phyloP scores from a whole-genome alignment of 2,113 vertebrate genomes.

The Nematolebias whitei region DNA sequence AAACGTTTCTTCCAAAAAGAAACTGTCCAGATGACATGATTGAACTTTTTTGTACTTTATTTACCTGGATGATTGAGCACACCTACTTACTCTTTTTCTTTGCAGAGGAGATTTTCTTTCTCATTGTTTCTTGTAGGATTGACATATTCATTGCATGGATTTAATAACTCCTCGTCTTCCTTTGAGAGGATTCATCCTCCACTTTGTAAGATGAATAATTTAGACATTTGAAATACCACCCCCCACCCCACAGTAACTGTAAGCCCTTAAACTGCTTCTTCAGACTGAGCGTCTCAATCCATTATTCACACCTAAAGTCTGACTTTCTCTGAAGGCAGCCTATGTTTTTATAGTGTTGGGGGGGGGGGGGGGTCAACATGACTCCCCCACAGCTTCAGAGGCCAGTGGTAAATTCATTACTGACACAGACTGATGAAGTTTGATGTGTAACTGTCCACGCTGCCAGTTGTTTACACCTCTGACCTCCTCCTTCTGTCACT shows the following conservation, averaged over 20 bases:
- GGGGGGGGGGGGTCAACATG: too few species aligned
- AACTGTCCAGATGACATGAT: too few species aligned
- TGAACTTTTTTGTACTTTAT: too few species aligned
- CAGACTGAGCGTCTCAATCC: slow-evolving; percentile 88
- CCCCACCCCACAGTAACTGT: slow-evolving; percentile 83
- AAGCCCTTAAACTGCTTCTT: slow-evolving; percentile 94
- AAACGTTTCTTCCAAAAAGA: too few species aligned
- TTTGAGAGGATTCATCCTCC: slow-evolving; percentile 85
- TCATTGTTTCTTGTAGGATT: slow-evolving; percentile 20
- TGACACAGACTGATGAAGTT: slow-evolving; percentile 40
- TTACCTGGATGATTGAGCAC: too few species aligned
- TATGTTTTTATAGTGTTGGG: slow-evolving; percentile 84
- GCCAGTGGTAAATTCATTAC: slow-evolving; percentile 51
- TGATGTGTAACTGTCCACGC: slow-evolving; percentile 39
- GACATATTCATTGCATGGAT: slow-evolving; percentile 31
- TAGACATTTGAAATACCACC: slow-evolving; percentile 88
- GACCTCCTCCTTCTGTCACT: slow-evolving; percentile 25
- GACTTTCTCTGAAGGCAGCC: slow-evolving; percentile 84
- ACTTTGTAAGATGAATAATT: slow-evolving; percentile 96
- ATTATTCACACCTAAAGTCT: slow-evolving; percentile 90
- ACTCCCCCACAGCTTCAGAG: neutral
- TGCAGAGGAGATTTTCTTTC: too few species aligned
- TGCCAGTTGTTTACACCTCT: slow-evolving; percentile 77
- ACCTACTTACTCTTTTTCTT: too few species aligned
- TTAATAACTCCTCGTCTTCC: slow-evolving; percentile 54